Conservation (phyloP, 2,797 vertebrate species). For the Acanthopagrus latus region DNA sequence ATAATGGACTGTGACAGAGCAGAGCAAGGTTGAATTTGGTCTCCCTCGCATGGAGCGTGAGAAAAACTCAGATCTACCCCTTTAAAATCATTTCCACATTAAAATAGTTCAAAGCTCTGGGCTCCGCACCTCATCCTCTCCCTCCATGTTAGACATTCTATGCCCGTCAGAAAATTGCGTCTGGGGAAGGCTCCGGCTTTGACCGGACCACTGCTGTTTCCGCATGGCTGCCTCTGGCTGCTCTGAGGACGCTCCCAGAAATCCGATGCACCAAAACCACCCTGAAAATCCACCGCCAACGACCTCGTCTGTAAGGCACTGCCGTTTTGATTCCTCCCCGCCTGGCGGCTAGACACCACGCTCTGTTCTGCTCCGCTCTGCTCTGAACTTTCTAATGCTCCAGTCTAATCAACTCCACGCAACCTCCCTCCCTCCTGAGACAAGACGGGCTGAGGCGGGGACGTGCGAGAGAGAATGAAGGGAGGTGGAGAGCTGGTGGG, state of each 20-base stretch:
- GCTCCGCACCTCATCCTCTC: conserved; percentile 57
- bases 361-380: conserved; percentile 49
- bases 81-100: conserved; percentile 52
- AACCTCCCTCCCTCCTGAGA: conserved; percentile 68
- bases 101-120: conserved; percentile 59
- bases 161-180: conserved; percentile 69
- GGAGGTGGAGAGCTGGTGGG: conserved; percentile 43
- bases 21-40: not conserved
- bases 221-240: conserved; percentile 76
- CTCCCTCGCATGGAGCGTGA: conserved; percentile 16
- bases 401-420: conserved; percentile 78
- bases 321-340: conserved; percentile 66
- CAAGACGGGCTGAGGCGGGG: conserved; percentile 58
- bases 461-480: conserved; percentile 53
- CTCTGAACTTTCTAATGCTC: conserved; percentile 77
- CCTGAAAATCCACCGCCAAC: conserved; percentile 73
- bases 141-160: conserved; percentile 71
- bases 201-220: conserved; percentile 78
- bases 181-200: conserved; percentile 73
- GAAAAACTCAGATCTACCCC: conserved; percentile 9
- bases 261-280: conserved; percentile 76
- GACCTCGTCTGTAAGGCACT: conserved; percentile 72
- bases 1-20: conserved; percentile 11
- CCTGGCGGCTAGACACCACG: conserved; percentile 71
- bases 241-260: conserved; percentile 76